These are phyloP conservation scores for Bicyclus anynana DNA, from an alignment of 1,140 invertebrate species.

Conservation along the genomic window DNA sequence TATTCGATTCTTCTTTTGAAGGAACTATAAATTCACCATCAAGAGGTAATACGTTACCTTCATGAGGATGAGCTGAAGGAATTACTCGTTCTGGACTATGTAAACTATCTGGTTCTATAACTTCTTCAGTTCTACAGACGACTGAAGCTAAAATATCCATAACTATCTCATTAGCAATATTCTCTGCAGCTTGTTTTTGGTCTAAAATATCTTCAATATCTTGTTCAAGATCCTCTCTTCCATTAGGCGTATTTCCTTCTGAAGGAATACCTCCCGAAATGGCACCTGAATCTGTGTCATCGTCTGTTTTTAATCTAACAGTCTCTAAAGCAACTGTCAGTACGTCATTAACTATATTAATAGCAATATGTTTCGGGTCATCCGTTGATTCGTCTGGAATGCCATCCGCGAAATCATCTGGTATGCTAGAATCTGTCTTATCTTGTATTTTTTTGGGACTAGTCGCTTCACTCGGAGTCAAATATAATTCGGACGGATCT, in stretches of 20 bases:
- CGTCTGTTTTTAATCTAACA: conserved; percentile 62
- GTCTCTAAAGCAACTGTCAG: conserved; percentile 72
- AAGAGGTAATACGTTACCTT: conserved; percentile 66
- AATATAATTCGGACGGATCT: conserved; percentile 80
- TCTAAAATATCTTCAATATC: conserved; percentile 61
- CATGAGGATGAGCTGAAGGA: conserved; percentile 56
- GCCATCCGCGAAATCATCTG: conserved; percentile 72
- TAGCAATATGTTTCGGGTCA: conserved; percentile 72
- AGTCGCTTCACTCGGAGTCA: conserved; percentile 79
- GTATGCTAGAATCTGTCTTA: conserved; percentile 72
- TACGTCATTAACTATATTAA: conserved; percentile 73
- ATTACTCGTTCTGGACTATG: conserved; percentile 47
- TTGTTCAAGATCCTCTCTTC: conserved; percentile 66
- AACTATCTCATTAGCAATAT: conserved; percentile 53
- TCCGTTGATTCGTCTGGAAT: conserved; percentile 77
- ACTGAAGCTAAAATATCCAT: conserved; percentile 50
- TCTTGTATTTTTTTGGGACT: conserved; percentile 70
- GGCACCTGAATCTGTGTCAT: conserved; percentile 65
- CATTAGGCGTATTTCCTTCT: conserved; percentile 70
- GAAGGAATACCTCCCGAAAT: conserved; percentile 65
- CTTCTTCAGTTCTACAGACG: conserved; percentile 41
- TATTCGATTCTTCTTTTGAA: conserved; percentile 35
- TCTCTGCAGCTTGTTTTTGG: conserved; percentile 51
- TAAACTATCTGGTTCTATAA: conserved; percentile 28
- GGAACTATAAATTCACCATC: conserved; percentile 66